Evolutionary conservation across 2,888 invertebrate genomes (phyloP), one percentile per base, ranked within the genome.

Genomic region (Coenonympha glycerion): DNA sequence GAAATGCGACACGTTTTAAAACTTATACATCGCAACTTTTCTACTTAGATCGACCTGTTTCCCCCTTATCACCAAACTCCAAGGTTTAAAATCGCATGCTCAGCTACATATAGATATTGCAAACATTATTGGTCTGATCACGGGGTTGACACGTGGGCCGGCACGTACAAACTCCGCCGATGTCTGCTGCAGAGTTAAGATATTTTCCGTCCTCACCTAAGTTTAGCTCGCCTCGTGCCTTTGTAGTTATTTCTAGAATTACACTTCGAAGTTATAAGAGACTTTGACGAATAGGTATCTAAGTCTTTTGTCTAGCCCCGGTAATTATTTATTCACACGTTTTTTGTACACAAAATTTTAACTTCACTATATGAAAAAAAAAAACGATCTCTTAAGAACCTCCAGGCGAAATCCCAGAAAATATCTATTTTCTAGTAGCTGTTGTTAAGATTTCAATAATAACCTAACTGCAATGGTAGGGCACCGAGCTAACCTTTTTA

Each of bases 111-210:
- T 31, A 33, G 1, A 24, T 33, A 33, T 41, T 34, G 56, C 46
- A 40, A 51, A 56, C 57, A 51, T 74, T 79, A 82, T 82, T 81
- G 76, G 81, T 79, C 73, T 80, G 79, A 82, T 82, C 81, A 81
- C 69, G 59, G 62, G 66, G 65, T 74, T 76, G 79, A 75, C 79
- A 81, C 80, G 80, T 66, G 71, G 67, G 66, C 63, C 66, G 61
- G 62, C 57, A 63, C 65, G 66, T 69, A 60, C 68, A 64, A 76
- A 78, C 69, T 79, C 79, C 60, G 70, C 70, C 77, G 76, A 73
- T 77, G 75, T 68, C 73, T 72, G 71, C 55, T 59, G 58, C 58
- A 53, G 55, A 59, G 60, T 55, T 51, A 68, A 71, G 69, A 68
- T 69, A 64, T 64, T 28, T n/a, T n/a, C n/a, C n/a, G n/a, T n/a